Evolutionary conservation across 2,888 invertebrate genomes (phyloP), one percentile per base, ranked within the genome.

Genomic region (Helobdella robusta): DNA sequence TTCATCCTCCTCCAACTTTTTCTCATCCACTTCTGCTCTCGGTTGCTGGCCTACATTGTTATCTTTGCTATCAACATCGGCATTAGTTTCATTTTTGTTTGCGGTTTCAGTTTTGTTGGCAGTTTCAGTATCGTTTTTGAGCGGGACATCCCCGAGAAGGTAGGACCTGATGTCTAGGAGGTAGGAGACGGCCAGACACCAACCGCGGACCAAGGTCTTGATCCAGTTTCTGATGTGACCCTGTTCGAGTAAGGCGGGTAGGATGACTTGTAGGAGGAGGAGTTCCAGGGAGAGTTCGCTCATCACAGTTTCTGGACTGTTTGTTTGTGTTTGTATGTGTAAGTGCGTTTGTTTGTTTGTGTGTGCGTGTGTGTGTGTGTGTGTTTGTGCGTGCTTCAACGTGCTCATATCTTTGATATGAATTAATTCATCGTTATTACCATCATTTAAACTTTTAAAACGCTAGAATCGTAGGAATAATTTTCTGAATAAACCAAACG

Each of bases 211-310:
- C 11, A 89, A 81, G 3, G 86, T 86, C 79, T 95, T 94, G 69
- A 97, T 81, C 91, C 95, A 94, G 8, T 88, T 87, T 6, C 94
- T 84, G 0, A 94, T 94, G 78, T 97, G 94, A 92, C 91, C 90
- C 80, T 98, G 95, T 76, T 98, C 97, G 67, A 98, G 82, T 48
- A 98, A 82, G 0, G 95, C 94, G 0, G 97, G 98, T 64, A 98
- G 83, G 61, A 98, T 91, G 40, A 97, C 90, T 84, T 94, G 94
- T 58, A 78, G 73, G 44, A 97, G 82, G 20, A 82, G 74, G 64
- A 98, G 81, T 77, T 98, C 97, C 75, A 98, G 81, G 23, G 94
- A 94, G 8, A 97, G 82, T 79, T 97, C 97, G 79, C 91, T 93
- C 25, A 94, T 89, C 71, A 84, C 83, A 5, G 80, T 81, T 72